Base-by-base conservation (phyloP, 2,113 vertebrate species). In the Xenotilapia longispinis region DNA sequence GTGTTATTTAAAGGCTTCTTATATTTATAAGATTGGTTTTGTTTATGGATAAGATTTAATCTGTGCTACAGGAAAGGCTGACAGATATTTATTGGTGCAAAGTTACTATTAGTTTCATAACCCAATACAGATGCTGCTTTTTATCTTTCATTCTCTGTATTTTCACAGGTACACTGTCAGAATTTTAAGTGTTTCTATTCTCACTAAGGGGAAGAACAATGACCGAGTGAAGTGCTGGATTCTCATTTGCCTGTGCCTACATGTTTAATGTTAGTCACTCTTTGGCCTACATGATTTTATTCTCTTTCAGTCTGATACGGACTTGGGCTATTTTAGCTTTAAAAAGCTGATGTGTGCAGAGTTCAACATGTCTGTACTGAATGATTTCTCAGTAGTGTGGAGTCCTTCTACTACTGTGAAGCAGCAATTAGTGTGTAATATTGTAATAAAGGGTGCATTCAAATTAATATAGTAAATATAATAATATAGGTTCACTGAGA, bases 251-350 rank as follows among this genome's bases (percentile, higher is more conserved):
- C 42, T 53, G 49, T 57, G 5, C 70, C 85, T 53, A 65, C 73
- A 80, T 84, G 79, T 49, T 84, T 92, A 93, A 87, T 83, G 90
- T 89, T 93, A 70, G 65, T 73, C 60, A 75, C 55, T 90, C 47
- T 23, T 88, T 88, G 88, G 92, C 60, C 91, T 63, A 80, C 90
- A 92, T 92, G 68, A 63, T 82, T 90, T 88, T 73, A 90, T 91
- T 91, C 83, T 88, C 84, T 90, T 87, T 84, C 75, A 82, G 89
- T 87, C 53, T 87, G 84, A 86, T 54, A 82, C 89, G 70, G 65
- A 14, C 6, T 42, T 15, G 10, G 13, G 42, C 19, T 82, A 3
- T 23, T 80, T 83, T 42, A 42, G 40, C 23, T 78, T 78, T 81
- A 4, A 38, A 73, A 51, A 23, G 8, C 9, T 36, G 6, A 68